Base-by-base conservation (phyloP, 2,888 invertebrate species). In the Rotaria socialis region DNA sequence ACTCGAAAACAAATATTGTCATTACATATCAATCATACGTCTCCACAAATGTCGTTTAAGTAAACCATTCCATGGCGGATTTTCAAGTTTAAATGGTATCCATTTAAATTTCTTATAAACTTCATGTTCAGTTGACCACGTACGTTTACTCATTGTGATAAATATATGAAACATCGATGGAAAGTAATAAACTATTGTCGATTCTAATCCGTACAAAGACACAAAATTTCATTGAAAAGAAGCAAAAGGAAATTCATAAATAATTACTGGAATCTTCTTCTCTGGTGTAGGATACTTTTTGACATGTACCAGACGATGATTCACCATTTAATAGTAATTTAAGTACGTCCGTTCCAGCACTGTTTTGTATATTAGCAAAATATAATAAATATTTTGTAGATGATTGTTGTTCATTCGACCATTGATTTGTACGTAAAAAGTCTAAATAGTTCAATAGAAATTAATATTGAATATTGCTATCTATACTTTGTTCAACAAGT, bases 31-130 rank as follows among this genome's bases (percentile, higher is more conserved):
- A 22, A 90, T 87, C n/a, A 90, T 88, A 47, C 89, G 88, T 35
- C 90, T 88, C 43, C 89, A 88, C 60, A 90, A 89, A 85, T 90
- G 89, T 47, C 90, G 89, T 41, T 90, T 89, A 56, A 90, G 88
- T 22, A 90, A 88, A 86, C 89, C 89, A 86, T 89, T 88, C 52
- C 90, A 88, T 67, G 91, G 91, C 87, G 90, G 90, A 50, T 89
- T 89, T 86, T 90, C 90, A n/a, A 89, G 89, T 35, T 90, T 89
- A 87, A 90, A 89, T 87, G 90, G 90, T 14, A 90, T 90, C 91
- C 91, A 91, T 55, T 90, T 89, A 87, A 91, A 90, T 35, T 89
- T 88, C 86, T 90, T 80, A n/a, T 47, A 80, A 2, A 80, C 8
- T 47, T 80, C 80, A 80, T 80, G 4, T 80, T 80, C 80, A 1